These are phyloP conservation scores for Limnephilus lunatus DNA, from an alignment of 2,888 invertebrate species.

Conservation along the genomic window DNA sequence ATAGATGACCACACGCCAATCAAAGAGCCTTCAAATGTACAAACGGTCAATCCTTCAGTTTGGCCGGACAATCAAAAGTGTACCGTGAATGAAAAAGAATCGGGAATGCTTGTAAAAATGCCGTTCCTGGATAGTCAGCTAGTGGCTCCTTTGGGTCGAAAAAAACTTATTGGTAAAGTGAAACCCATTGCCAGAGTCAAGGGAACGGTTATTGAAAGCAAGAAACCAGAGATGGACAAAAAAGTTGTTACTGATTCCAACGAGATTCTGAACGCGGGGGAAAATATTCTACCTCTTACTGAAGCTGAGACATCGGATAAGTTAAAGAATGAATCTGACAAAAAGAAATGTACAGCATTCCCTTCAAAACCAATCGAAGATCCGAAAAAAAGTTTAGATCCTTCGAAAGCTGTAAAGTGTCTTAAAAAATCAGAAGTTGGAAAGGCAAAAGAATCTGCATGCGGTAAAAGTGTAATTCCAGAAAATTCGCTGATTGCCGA, in stretches of 20 bases:
- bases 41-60: slow-evolving; percentile 42
- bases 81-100: slow-evolving; percentile 49
- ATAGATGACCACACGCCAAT: background rate
- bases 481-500: background rate
- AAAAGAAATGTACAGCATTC: slow-evolving; percentile 50
- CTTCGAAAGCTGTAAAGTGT: slow-evolving; percentile 49
- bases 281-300: slow-evolving; percentile 58
- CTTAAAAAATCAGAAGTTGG: slow-evolving; percentile 50
- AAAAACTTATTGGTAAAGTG: slow-evolving; percentile 71
- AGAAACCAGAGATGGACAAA: slow-evolving; percentile 72
- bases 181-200: slow-evolving; percentile 76
- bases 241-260: slow-evolving; percentile 70
- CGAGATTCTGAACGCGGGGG: background rate
- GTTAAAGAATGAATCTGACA: slow-evolving; percentile 61
- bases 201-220: slow-evolving; percentile 75
- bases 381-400: slow-evolving; percentile 49
- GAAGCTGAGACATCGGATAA: slow-evolving; percentile 67
- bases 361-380: slow-evolving; percentile 52
- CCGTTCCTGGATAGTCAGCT: slow-evolving; percentile 58
- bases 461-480: slow-evolving; percentile 8
- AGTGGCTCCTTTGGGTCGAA: slow-evolving; percentile 60
- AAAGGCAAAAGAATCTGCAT: background rate
- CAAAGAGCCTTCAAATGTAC: slow-evolving; percentile 15
- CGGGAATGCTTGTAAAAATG: slow-evolving; percentile 57
- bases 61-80: slow-evolving; percentile 48